Conservation (phyloP, 2,888 invertebrate genomes). For the Steromphala cineraria region DNA sequence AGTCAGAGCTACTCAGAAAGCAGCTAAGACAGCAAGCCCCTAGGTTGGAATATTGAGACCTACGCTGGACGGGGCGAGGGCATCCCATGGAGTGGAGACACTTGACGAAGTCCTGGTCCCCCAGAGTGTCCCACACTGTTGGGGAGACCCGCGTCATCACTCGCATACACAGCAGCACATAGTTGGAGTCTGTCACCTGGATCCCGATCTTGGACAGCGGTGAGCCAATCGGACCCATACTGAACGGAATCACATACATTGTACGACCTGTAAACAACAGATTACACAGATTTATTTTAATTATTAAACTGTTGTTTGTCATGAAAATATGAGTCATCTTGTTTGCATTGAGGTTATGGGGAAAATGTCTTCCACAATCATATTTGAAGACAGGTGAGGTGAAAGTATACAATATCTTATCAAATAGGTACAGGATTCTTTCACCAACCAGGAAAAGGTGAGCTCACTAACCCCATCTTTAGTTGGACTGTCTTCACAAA, state of each 20-base stretch:
- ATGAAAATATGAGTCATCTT: no score
- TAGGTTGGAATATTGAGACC: constrained; percentile 21
- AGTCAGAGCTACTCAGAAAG: no score
- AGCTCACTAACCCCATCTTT: no score
- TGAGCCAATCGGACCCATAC: constrained; percentile 98
- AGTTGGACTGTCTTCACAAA: no score
- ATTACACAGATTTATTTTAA: not conserved
- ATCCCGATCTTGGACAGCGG: constrained; percentile 96
- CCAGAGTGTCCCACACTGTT: constrained; percentile 78
- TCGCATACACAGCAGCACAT: constrained; percentile 97
- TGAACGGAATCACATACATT: constrained; percentile 98
- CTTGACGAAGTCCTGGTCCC: constrained; percentile 84
- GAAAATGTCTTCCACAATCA: no score
- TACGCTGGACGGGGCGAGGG: constrained; percentile 82
- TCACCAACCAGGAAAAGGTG: no score
- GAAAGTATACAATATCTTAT: no score
- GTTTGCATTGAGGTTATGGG: no score
- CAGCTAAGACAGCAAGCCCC: no score
- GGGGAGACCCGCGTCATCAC: constrained; percentile 96
- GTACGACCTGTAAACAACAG: constrained; percentile 82
- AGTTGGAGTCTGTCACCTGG: constrained; percentile 96
- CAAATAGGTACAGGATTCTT: no score
- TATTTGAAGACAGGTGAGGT: no score
- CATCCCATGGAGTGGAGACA: constrained; percentile 96
- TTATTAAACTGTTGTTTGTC: not conserved